A percentile compares a stretch with the other conserved stretches of the same genome.
phyloP scores from a whole-genome alignment of 35 echinoderm and acorn worm genomes.

The Ophioderma brevispina region DNA sequence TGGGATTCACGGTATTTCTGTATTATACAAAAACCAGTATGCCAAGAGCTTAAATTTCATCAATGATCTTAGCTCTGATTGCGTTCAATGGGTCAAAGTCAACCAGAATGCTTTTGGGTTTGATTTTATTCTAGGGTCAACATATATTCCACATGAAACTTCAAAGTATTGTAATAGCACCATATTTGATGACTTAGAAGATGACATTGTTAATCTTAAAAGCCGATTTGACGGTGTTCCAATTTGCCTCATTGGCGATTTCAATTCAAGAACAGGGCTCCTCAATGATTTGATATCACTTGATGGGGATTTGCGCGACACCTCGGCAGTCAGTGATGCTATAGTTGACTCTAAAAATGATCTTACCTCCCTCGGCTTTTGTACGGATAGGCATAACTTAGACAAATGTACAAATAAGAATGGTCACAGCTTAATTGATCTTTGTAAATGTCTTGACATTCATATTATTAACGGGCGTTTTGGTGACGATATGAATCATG shows the following conservation, averaged over 20 bases:
- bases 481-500: constrained; percentile 8
- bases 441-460: constrained; percentile 28
- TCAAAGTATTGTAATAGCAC: constrained; percentile 5
- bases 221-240: background rate
- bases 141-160: constrained; percentile 28
- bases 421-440: constrained; percentile 12
- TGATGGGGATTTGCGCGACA: background rate
- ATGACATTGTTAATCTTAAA: constrained; percentile 24
- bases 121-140: constrained; percentile 8
- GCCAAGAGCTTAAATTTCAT: background rate
- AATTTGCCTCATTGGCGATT: background rate
- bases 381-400: constrained; percentile 15
- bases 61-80: constrained; percentile 12
- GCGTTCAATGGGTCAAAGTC: constrained; percentile 27
- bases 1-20: constrained; percentile 31
- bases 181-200: background rate
- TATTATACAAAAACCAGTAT: background rate
- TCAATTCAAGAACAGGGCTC: constrained; percentile 24
- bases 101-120: background rate
- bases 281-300: background rate
- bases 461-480: constrained; percentile 35
- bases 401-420: constrained; percentile 26
- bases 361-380: constrained; percentile 14
- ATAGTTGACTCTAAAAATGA: background rate
- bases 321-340: background rate